Percentiles rank a stretch among this genome's conserved stretches.
Evolutionary conservation across 1,140 invertebrate genomes (phyloP).

Genomic region (Penaeus indicus): DNA sequence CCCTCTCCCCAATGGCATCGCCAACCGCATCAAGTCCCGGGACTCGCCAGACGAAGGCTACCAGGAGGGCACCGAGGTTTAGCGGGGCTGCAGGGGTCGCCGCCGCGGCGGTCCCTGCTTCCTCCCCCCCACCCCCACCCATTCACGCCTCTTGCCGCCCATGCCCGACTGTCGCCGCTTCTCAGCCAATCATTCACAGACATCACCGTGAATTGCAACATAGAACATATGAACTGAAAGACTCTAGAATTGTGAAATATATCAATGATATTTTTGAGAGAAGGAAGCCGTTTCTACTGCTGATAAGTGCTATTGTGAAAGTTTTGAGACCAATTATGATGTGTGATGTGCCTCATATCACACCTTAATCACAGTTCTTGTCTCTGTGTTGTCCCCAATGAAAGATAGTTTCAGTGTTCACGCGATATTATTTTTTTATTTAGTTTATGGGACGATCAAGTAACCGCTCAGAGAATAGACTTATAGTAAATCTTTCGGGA

Average conservation of each 20-base stretch:
- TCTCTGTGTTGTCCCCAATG: no score
- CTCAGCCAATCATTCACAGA: neutral
- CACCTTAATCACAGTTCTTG: no score
- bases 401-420: no score
- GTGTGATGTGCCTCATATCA: no score
- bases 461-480: no score
- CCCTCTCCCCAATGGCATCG: constrained; percentile 59
- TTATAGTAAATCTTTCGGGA: no score
- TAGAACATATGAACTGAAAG: neutral
- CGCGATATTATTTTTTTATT: no score
- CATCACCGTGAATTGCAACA: neutral
- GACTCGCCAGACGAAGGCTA: constrained; percentile 93
- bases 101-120: constrained; percentile 52
- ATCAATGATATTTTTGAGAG: no score
- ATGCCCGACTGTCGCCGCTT: neutral
- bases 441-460: no score
- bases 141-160: neutral
- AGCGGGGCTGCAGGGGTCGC: constrained; percentile 55
- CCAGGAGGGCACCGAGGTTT: constrained; percentile 79
- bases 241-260: neutral
- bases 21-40: constrained; percentile 69
- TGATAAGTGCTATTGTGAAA: no score
- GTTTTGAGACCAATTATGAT: no score
- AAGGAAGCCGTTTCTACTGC: no score
- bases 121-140: constrained; percentile 36